Evolutionary conservation across 2,113 vertebrate genomes (phyloP).

Genomic region (Eidolon helvum): DNA sequence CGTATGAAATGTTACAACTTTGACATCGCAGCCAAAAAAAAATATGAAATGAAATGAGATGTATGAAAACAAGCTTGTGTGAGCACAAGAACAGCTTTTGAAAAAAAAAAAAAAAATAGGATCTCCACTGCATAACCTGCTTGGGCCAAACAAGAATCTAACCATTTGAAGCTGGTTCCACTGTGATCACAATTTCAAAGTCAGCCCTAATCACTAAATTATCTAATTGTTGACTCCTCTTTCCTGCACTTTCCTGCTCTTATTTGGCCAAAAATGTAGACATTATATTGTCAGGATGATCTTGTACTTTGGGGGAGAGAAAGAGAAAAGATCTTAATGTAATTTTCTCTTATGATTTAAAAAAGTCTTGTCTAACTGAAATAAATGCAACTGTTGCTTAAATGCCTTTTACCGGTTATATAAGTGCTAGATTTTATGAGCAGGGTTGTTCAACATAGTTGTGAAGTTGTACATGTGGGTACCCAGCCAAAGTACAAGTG

Average conservation of each 20-base stretch:
- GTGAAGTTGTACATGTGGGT: background rate
- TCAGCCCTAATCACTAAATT: background rate
- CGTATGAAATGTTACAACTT: conserved; percentile 33
- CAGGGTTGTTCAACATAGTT: background rate
- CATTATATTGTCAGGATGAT: background rate
- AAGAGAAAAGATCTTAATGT: background rate
- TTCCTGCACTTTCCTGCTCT: background rate
- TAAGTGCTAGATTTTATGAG: background rate
- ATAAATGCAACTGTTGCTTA: background rate
- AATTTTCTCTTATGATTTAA: background rate
- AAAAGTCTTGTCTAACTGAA: background rate
- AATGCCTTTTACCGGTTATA: background rate
- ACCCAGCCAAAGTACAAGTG: no score
- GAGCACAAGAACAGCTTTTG: background rate
- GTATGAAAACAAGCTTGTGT: conserved; percentile 28
- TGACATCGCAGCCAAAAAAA: conserved; percentile 49
- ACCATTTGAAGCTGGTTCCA: background rate
- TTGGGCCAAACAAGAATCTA: background rate
- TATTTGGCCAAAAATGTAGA: background rate
- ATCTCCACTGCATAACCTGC: background rate
- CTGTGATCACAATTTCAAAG: background rate
- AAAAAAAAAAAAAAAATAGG: background rate
- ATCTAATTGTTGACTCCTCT: background rate
- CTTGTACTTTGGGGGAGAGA: background rate
- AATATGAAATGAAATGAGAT: conserved; percentile 62